Base-by-base conservation (phyloP, 2,797 vertebrate genomes). In the Gymnothorax reevesii region DNA sequence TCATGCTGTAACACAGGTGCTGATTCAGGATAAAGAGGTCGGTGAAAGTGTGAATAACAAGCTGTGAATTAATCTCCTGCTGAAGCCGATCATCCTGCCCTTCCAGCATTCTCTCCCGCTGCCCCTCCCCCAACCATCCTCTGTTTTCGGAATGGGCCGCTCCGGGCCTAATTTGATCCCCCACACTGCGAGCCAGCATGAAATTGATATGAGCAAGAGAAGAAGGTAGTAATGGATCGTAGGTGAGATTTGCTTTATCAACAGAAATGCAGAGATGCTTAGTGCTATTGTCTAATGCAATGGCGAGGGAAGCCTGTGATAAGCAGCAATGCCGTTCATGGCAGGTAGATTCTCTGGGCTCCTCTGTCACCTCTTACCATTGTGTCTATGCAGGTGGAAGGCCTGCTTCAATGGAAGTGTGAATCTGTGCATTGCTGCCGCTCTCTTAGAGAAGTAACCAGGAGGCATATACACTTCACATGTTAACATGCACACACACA, bases 91-190 rank as follows among this genome's bases (percentile, higher is more conserved):
- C 77, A 22, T 80, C 52, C 52, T 55, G 10, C 15, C 49, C 77
- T 52, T 55, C 8, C 3, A 52, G 77, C 42, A 22, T 4, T 20
- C 52, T 77, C 73, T 77, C 73, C 42, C 73, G 7, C 73, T 7
- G 52, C 52, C 20, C 52, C 49, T 80, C 52, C 77, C 52, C 77
- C 20, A 15, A 20, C 77, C 52, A n/a, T 55, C 77, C 77, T 54
- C 17, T 22, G 52, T 22, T 10, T n/a, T 80, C 15, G n/a, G 22
- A 55, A 20, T 13, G 22, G 49, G 77, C 77, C 77, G 33, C 33
- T 55, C 77, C 3, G 77, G 77, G 77, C 77, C 77, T 80, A 80
- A 80, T 80, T 55, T 55, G 77, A 55, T 80, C n/a, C n/a, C n/a
- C n/a, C 77, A 55, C 52, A 17, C 17, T 52, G 52, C 77, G 52